Conservation (phyloP, 1,140 invertebrate species). For the Nasonia longicornis region DNA sequence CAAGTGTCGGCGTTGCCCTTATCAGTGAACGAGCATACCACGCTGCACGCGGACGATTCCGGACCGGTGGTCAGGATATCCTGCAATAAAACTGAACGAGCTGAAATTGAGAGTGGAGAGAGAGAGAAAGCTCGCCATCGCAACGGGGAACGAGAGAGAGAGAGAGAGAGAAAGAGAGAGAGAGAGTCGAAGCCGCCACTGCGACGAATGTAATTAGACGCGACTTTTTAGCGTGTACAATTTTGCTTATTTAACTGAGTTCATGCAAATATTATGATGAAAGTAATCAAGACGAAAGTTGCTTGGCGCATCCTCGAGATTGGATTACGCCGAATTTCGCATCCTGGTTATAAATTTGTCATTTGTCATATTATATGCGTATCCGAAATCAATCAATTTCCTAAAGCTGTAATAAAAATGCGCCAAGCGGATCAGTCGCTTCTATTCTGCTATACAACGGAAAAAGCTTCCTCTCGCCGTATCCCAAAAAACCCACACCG, state of each 20-base stretch:
- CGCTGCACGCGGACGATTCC: slow-evolving; percentile 34
- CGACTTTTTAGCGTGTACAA: too few relatives aligned
- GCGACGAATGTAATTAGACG: too few relatives aligned
- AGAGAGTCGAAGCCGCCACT: neutral
- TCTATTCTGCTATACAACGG: neutral
- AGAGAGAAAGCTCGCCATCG: neutral
- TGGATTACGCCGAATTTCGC: too few relatives aligned
- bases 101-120: slow-evolving; percentile 33
- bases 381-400: too few relatives aligned
- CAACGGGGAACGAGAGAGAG: neutral
- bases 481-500: too few relatives aligned
- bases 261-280: neutral
- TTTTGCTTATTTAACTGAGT: too few relatives aligned
- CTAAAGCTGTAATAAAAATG: too few relatives aligned
- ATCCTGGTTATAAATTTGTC: too few relatives aligned
- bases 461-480: neutral
- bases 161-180: neutral
- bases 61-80: slow-evolving; percentile 52
- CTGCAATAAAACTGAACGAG: slow-evolving; percentile 57
- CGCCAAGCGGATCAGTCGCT: neutral
- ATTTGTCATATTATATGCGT: too few relatives aligned
- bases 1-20: slow-evolving; percentile 31
- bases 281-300: neutral
- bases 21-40: slow-evolving; percentile 50
- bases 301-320: too few relatives aligned